A percentile compares a stretch with the other conserved stretches of the same genome.
These are phyloP conservation scores for Cacoxenus indagator DNA, from an alignment of 2,888 invertebrate species.

Conservation along the genomic window DNA sequence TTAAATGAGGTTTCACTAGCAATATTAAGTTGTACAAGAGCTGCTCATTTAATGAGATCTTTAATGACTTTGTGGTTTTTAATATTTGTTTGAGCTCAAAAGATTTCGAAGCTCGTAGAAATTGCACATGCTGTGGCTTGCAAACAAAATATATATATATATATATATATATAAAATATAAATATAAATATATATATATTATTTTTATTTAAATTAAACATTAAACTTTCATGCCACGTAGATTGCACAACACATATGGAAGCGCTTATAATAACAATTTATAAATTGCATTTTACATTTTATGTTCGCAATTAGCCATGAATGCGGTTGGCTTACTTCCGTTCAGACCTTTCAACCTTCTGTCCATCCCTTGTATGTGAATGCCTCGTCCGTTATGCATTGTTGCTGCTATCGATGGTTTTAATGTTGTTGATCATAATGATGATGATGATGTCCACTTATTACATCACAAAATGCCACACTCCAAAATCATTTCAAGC, in stretches of 20 bases:
- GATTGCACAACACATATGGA: background rate
- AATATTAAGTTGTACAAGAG: background rate
- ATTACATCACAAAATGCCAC: background rate
- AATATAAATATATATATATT: background rate
- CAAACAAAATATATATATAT: background rate
- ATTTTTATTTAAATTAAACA: background rate
- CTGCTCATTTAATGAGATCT: background rate
- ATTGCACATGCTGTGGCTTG: too few relatives aligned
- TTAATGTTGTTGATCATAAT: background rate
- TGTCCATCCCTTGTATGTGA: too few relatives aligned
- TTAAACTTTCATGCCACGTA: conserved; percentile 4
- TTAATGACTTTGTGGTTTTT: background rate
- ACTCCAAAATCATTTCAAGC: background rate
- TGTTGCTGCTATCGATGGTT: background rate
- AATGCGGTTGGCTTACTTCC: background rate
- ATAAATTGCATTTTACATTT: conserved; percentile 30
- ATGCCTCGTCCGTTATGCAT: too few relatives aligned
- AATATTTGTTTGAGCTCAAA: background rate
- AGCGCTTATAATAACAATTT: conserved; percentile 26
- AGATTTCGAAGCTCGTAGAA: background rate
- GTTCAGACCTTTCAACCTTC: background rate
- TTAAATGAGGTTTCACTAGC: background rate
- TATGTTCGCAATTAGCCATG: conserved; percentile 9
- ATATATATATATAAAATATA: background rate
- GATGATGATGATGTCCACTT: conserved; percentile 5